phyloP scores from a whole-genome alignment of 2,113 vertebrate species.

The Atherinomorus stipes region DNA sequence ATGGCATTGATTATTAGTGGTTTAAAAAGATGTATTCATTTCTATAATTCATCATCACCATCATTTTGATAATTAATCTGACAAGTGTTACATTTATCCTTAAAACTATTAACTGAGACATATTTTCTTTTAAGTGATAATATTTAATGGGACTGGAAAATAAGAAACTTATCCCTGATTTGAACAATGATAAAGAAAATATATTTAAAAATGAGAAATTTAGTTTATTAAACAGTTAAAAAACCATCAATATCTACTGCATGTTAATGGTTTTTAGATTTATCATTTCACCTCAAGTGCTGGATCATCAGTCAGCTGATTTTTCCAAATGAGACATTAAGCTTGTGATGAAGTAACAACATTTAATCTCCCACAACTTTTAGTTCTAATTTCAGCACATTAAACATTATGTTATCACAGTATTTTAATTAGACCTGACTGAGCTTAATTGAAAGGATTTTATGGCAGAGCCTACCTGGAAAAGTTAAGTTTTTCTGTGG shows the following conservation, averaged over 20 bases:
- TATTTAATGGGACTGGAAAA: too few relatives aligned
- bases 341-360: background rate
- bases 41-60: background rate
- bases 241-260: background rate
- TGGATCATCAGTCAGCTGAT: background rate
- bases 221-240: background rate
- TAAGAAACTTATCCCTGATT: background rate
- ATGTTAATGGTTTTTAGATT: background rate
- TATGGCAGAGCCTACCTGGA: slow-evolving; percentile 6
- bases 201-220: background rate
- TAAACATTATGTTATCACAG: background rate
- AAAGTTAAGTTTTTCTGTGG: slow-evolving; percentile 30
- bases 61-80: background rate
- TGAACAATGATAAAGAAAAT: too few relatives aligned
- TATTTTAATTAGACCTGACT: background rate
- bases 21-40: background rate
- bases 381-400: slow-evolving; percentile 6
- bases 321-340: background rate
- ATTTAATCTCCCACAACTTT: background rate
- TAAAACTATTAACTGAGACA: too few relatives aligned
- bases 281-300: background rate
- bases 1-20: too few relatives aligned
- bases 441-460: slow-evolving; percentile 14
- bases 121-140: too few relatives aligned
- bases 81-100: background rate